Percentiles rank a stretch among this genome's conserved stretches.
Evolutionary conservation across 2,797 vertebrate species (phyloP).

Genomic region (Bucorvus abyssinicus): DNA sequence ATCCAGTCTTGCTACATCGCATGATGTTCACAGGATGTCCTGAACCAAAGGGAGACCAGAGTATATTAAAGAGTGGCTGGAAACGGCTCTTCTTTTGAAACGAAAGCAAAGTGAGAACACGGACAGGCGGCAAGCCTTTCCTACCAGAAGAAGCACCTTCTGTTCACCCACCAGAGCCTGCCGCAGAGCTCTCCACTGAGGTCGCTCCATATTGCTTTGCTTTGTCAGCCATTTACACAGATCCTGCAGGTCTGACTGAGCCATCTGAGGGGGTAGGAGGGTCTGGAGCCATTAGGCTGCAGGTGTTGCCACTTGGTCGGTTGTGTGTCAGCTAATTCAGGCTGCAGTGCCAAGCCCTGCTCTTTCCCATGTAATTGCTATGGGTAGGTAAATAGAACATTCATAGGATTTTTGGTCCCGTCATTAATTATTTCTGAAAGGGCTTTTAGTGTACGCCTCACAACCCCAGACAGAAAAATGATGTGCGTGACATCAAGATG

Average conservation of each 20-base stretch:
- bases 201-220: background rate
- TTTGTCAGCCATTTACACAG: background rate
- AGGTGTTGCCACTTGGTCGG: background rate
- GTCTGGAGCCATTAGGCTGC: constrained; percentile 12
- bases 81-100: background rate
- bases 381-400: constrained; percentile 36
- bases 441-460: constrained; percentile 39
- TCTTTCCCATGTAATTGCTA: constrained; percentile 29
- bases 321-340: constrained; percentile 17
- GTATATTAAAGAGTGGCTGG: background rate
- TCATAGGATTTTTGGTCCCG: constrained; percentile 40
- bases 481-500: background rate
- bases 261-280: background rate
- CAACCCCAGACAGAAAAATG: constrained; percentile 25
- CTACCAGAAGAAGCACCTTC: background rate
- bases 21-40: background rate
- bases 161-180: background rate
- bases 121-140: background rate
- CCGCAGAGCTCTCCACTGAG: background rate
- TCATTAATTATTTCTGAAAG: constrained; percentile 66
- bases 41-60: background rate
- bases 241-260: background rate
- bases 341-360: constrained; percentile 10
- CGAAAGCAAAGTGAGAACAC: fast-evolving
- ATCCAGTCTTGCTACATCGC: background rate